Percentiles rank a stretch among this genome's conserved stretches.
Evolutionary conservation across 2,113 vertebrate genomes (phyloP).

Genomic region (Ophthalmolycus amberensis): DNA sequence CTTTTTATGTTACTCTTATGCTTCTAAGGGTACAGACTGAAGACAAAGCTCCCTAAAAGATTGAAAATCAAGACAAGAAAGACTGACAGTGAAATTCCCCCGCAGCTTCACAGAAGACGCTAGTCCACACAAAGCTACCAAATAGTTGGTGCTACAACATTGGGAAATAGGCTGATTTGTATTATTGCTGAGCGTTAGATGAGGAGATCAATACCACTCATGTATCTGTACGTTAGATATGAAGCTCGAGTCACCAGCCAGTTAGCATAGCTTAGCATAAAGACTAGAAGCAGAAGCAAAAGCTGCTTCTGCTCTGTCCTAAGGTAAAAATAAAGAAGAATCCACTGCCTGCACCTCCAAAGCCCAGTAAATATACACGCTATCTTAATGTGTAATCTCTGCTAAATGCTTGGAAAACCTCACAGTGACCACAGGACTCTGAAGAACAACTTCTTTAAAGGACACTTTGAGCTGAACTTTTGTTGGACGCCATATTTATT

Average conservation of each 20-base stretch:
- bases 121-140: not conserved
- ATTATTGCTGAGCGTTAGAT: not conserved
- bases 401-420: too few species aligned
- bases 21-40: not conserved
- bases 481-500: too few species aligned
- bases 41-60: not conserved
- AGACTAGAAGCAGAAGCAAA: not conserved
- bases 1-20: conserved; percentile 2
- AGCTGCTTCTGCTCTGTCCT: not conserved
- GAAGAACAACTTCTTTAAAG: not conserved
- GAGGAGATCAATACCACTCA: not conserved
- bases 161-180: not conserved
- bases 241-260: not conserved
- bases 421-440: not conserved
- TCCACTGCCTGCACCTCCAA: not conserved
- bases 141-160: not conserved
- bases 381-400: not conserved
- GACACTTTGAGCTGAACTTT: too few species aligned
- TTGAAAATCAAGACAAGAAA: not conserved
- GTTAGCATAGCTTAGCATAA: not conserved
- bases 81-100: not conserved
- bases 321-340: not conserved
- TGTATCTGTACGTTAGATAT: not conserved
- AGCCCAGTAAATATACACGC: not conserved
- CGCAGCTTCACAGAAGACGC: not conserved